phyloP scores from a whole-genome alignment of 2,113 vertebrate genomes.

The Gymnarchus niloticus region DNA sequence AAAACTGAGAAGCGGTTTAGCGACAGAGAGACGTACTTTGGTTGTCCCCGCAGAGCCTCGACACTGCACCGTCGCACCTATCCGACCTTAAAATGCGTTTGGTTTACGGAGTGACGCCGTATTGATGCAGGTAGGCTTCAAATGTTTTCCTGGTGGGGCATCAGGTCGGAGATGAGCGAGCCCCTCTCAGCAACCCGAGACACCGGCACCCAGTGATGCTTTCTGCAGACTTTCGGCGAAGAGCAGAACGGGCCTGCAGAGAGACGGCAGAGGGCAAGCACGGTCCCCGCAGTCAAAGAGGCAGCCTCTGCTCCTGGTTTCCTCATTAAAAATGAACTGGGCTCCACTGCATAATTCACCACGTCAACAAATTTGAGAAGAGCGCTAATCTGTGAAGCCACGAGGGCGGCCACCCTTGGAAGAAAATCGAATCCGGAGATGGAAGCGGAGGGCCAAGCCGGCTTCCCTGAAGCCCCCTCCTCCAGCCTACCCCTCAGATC shows the following conservation, averaged over 20 bases:
- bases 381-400: background rate
- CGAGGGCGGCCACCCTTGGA: background rate
- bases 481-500: background rate
- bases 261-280: background rate
- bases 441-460: background rate
- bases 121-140: background rate
- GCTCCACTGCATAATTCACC: background rate
- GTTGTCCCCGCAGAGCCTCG: background rate
- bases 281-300: background rate
- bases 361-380: background rate
- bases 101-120: background rate
- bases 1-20: background rate
- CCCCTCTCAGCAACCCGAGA: too few species aligned
- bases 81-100: too few species aligned
- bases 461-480: background rate
- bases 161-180: too few species aligned
- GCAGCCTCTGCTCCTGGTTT: background rate
- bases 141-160: background rate
- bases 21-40: background rate
- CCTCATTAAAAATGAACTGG: conserved; percentile 3
- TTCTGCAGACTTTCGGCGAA: background rate
- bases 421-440: background rate
- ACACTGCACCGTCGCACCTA: background rate
- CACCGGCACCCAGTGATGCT: too few species aligned
- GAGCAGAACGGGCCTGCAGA: background rate